Evolutionary conservation across 2,797 vertebrate species (phyloP).

Genomic region (Apodemus agrarius): DNA sequence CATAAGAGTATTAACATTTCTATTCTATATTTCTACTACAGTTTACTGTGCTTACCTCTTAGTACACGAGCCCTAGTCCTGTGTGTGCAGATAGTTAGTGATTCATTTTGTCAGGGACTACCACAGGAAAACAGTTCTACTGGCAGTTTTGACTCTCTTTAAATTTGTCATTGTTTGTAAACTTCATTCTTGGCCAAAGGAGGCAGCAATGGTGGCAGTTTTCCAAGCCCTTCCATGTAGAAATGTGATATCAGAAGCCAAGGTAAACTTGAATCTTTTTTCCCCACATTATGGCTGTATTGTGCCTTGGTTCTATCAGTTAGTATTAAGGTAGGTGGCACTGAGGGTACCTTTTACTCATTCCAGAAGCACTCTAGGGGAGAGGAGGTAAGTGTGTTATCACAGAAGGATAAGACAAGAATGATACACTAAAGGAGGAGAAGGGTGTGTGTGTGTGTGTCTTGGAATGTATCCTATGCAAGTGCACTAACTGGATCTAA

Average conservation of each 20-base stretch:
- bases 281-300: background rate
- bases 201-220: background rate
- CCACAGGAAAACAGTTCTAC: background rate
- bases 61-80: background rate
- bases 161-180: background rate
- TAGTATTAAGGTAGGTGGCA: background rate
- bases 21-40: background rate
- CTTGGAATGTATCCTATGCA: too few relatives aligned
- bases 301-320: background rate
- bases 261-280: background rate
- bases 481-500: background rate
- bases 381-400: background rate
- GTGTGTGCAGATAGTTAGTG: accelerated
- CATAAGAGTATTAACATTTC: background rate
- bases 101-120: background rate
- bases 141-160: background rate
- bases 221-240: background rate
- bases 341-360: background rate
- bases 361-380: background rate
- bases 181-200: background rate
- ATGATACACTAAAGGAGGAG: background rate
- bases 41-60: background rate
- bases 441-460: background rate
- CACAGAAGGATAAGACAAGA: background rate
- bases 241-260: background rate